phyloP scores from a whole-genome alignment of 2,888 invertebrate species.

The Cinara cedri region DNA sequence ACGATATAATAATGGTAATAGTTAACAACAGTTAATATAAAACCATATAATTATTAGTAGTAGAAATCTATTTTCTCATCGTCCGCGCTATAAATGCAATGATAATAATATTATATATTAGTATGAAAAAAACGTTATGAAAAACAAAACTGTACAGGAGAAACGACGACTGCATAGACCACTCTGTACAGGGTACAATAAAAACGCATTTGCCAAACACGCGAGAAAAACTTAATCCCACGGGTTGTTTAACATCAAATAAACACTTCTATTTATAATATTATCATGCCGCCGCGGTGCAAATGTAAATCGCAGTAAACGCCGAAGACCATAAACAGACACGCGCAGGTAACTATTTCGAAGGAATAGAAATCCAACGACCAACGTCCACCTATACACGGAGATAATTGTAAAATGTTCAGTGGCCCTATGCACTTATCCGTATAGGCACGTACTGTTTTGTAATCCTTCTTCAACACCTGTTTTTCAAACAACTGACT shows the following conservation, averaged over 20 bases:
- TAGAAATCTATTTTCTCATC: no score
- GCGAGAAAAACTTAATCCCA: conserved; percentile 21
- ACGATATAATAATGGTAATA: no score
- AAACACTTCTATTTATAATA: conserved; percentile 28
- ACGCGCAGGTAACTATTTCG: neutral
- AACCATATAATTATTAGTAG: no score
- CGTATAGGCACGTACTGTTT: no score
- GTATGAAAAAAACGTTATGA: neutral
- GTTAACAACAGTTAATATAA: no score
- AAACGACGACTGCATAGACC: neutral
- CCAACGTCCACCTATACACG: neutral
- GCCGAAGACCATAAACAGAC: neutral
- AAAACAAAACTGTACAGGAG: no score
- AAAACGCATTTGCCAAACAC: neutral
- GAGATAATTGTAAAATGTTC: no score
- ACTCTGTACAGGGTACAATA: conserved; percentile 5
- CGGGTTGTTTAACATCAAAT: conserved; percentile 47
- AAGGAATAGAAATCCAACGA: neutral
- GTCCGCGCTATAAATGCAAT: neutral
- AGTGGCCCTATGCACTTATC: no score
- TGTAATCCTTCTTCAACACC: no score
- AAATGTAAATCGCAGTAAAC: neutral
- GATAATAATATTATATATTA: neutral
- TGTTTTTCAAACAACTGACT: no score
- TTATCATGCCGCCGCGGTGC: neutral